Evolutionary conservation across 1,140 invertebrate species (phyloP).

Genomic region (Wiebesia pumilae): DNA sequence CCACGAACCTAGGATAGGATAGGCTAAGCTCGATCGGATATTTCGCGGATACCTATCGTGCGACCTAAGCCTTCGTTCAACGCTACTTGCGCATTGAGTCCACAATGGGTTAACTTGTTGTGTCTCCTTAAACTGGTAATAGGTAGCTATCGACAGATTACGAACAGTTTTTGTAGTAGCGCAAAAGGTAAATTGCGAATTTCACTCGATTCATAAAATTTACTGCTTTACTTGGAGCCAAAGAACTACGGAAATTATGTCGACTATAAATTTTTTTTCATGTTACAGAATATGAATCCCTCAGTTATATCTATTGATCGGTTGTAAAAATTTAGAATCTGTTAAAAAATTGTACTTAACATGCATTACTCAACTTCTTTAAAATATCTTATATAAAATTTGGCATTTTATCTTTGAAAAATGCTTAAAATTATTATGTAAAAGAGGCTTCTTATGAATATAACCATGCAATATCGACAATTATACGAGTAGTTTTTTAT

Average conservation of each 20-base stretch:
- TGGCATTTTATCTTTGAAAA: background rate
- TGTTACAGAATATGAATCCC: too few relatives aligned
- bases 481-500: background rate
- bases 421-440: background rate
- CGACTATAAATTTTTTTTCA: too few relatives aligned
- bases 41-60: slow-evolving; percentile 9
- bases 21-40: slow-evolving; percentile 19
- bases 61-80: background rate
- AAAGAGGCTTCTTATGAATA: background rate
- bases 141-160: background rate
- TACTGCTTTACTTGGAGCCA: background rate
- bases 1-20: background rate
- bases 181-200: background rate
- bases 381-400: background rate
- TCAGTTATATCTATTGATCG: background rate
- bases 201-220: background rate
- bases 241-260: too few relatives aligned
- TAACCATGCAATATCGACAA: background rate
- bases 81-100: too few relatives aligned
- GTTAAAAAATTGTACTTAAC: background rate
- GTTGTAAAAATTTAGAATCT: background rate
- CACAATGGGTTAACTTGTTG: background rate
- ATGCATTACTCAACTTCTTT: background rate
- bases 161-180: background rate
- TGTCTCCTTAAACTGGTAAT: background rate